phyloP scores from a whole-genome alignment of 1,140 invertebrate genomes.

The Trialeurodes vaporariorum region DNA sequence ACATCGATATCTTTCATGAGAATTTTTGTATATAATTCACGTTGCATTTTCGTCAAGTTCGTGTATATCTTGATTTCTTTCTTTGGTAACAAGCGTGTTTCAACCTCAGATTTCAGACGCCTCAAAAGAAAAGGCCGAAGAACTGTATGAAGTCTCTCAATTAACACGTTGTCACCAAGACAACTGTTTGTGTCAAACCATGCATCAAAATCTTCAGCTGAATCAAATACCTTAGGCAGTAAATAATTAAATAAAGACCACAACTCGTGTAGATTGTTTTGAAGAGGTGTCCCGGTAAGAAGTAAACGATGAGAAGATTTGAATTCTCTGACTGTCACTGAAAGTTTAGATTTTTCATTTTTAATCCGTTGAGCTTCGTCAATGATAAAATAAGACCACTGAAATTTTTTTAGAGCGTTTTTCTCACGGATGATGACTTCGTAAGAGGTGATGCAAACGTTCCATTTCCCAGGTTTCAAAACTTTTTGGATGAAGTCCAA shows the following conservation, averaged over 20 bases:
- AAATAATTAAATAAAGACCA: constrained; percentile 98
- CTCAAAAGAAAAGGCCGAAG: constrained; percentile 90
- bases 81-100: constrained; percentile 91
- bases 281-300: constrained; percentile 87
- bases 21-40: constrained; percentile 85
- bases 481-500: constrained; percentile 84
- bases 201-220: constrained; percentile 92
- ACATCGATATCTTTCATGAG: constrained; percentile 99
- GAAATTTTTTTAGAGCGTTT: constrained; percentile 95
- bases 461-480: constrained; percentile 95
- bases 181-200: constrained; percentile 98
- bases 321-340: constrained; percentile 93
- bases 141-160: constrained; percentile 88
- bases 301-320: constrained; percentile 93
- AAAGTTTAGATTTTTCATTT: constrained; percentile 98
- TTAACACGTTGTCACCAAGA: constrained; percentile 79
- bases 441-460: constrained; percentile 97
- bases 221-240: constrained; percentile 96
- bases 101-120: constrained; percentile 95
- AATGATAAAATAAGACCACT: constrained; percentile 87
- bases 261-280: constrained; percentile 95
- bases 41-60: constrained; percentile 96
- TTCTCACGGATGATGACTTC: constrained; percentile 98
- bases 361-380: constrained; percentile 99
- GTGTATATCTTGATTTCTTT: constrained; percentile 94